phyloP scores from a whole-genome alignment of 2,113 vertebrate genomes.

The Morone chrysops region DNA sequence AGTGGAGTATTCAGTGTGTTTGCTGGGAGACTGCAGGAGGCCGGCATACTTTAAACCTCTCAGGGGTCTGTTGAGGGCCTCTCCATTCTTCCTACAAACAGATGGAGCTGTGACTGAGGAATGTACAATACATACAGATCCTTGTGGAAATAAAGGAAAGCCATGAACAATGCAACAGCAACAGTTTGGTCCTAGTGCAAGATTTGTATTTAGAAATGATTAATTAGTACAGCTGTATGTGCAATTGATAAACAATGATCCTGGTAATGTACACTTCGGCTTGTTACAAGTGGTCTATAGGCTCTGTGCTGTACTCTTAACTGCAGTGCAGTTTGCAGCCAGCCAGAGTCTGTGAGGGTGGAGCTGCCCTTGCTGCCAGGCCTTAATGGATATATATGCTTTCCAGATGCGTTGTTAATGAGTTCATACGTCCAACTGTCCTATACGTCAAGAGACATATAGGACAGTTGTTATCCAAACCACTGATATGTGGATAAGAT shows the following conservation, averaged over 20 bases:
- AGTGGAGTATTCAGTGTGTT: slow-evolving; percentile 64
- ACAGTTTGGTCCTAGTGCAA: background rate
- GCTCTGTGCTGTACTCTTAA: slow-evolving; percentile 19
- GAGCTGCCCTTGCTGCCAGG: slow-evolving; percentile 28
- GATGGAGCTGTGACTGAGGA: slow-evolving; percentile 65
- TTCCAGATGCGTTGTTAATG: slow-evolving; percentile 70
- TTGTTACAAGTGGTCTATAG: slow-evolving; percentile 5
- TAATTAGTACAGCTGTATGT: background rate
- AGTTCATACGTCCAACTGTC: slow-evolving; percentile 8
- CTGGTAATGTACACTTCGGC: background rate
- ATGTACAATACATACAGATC: slow-evolving; percentile 47
- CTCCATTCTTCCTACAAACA: slow-evolving; percentile 70
- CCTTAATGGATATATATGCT: slow-evolving; percentile 61
- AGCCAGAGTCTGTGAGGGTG: slow-evolving; percentile 30
- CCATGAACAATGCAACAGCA: background rate
- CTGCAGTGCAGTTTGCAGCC: slow-evolving; percentile 15
- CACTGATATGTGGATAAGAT: background rate
- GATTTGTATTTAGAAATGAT: background rate
- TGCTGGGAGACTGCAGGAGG: slow-evolving; percentile 73
- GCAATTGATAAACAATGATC: background rate
- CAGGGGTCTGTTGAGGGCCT: slow-evolving; percentile 70
- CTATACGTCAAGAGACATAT: background rate
- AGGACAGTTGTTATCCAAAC: slow-evolving; percentile 16
- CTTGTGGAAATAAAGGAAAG: slow-evolving; percentile 15
- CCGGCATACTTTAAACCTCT: slow-evolving; percentile 72